Evolutionary conservation across 2,113 vertebrate genomes (phyloP), one percentile per base, ranked within the genome.

Genomic region (Misgurnus anguillicaudatus): DNA sequence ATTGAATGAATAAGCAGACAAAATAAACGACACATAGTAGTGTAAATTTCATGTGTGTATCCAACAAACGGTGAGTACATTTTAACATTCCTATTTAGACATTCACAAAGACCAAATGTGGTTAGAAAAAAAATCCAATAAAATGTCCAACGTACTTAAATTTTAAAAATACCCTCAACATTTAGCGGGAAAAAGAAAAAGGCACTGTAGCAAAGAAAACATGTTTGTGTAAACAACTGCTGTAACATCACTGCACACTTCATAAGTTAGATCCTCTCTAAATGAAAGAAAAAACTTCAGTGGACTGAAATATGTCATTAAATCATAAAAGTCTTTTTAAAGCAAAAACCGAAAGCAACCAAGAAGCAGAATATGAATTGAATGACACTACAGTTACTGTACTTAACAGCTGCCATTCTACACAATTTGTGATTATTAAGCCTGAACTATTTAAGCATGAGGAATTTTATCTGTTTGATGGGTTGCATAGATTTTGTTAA

Each of bases 111-210:
- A 47, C 8, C 1, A 65, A 19, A 57, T 31, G 42, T 14, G 60
- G 9, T 48, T 53, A 19, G n/a, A 31, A 31, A 31, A n/a, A 14
- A 58, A n/a, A 76, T 51, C 21, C 24, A 39, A 72, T 66, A 57
- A 64, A 53, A 42, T 10, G 36, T 81, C 8, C 75, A 72, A 83
- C 36, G 39, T 39, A 53, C 45, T 68, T 19, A 47, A 84, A 87
- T 87, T 80, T 65, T 53, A 83, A 79, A 84, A 83, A 87, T 41
- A 85, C 77, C 58, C 75, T 86, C 85, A 87, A 87, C 86, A 89
- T 66, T 70, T 65, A 75, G 69, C 76, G 58, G 76, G 47, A 16
- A 58, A 31, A 42, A 80, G 83, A 82, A 31, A n/a, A 80, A 86
- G 83, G 88, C 84, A 89, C 80, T 65, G 71, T 80, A 69, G 71